Base-by-base conservation (phyloP, 2,797 vertebrate species). In the Scomberomorus guttatus region DNA sequence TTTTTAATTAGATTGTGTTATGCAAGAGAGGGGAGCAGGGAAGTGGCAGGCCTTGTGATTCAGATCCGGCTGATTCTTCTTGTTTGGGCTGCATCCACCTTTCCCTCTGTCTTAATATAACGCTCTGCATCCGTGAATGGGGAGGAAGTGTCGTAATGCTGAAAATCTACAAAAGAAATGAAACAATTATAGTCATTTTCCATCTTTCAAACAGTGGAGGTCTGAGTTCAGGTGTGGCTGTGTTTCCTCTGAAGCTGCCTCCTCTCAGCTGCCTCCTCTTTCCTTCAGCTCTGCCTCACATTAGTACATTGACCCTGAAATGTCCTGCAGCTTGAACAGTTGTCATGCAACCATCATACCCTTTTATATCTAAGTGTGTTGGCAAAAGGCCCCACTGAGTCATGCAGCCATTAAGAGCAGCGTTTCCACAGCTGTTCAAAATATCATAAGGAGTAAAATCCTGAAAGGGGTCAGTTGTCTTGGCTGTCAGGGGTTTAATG, bases 1-100 rank as follows among this genome's bases (percentile, higher is more conserved):
- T 89, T 78, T 89, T 88, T 71, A 72, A 90, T 84, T 76, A 77
- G 60, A 50, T 9, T 61, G 71, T 70, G 88, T 91, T 90, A 89
- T 88, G 91, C 82, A 91, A 91, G 82, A 81, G 56, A 50, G 46
- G 62, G 57, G 64, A 73, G 72, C 71, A 56, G 73, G 63, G 52
- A 81, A 85, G 82, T 68, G 83, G 81, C 66, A 51, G 88, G 85
- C 85, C 84, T 32, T 72, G 71, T 60, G 73, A 79, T 84, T 77
- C 78, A 84, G 78, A 83, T 75, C 42, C 63, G 77, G 66, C 42
- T 57, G 79, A 61, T 59, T 56, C 58, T 58, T 8, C 27, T 22
- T 32, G 55, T 70, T 75, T 50, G 52, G 63, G 55, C 68, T 71
- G 66, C 72, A 65, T 55, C 66, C 72, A 79, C 59, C 51, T 65